These are phyloP conservation scores for Psittacula echo DNA, from an alignment of 2,797 vertebrate genomes.

Conservation along the genomic window DNA sequence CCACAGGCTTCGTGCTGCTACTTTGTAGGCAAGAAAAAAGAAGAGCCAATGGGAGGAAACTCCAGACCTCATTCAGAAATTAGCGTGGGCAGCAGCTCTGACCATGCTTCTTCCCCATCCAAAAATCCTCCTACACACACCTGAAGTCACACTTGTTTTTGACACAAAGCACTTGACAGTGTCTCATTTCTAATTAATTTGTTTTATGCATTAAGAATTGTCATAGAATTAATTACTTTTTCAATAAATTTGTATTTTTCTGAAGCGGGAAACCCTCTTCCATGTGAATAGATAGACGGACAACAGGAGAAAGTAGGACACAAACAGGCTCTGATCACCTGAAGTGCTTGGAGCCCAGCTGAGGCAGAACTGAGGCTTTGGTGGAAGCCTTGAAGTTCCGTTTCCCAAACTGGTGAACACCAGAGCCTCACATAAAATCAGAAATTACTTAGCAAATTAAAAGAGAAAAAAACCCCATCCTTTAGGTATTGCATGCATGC, in stretches of 20 bases:
- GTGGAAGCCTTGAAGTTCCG: neutral
- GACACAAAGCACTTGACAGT: neutral
- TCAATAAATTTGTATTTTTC: neutral
- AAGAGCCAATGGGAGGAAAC: neutral
- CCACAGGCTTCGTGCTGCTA: neutral
- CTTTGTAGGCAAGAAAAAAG: neutral
- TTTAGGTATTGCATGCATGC: neutral
- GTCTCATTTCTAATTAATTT: neutral
- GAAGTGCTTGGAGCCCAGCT: neutral
- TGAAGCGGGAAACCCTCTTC: neutral
- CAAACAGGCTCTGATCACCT: neutral
- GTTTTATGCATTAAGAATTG: neutral
- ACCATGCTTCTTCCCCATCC: neutral
- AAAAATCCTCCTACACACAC: neutral
- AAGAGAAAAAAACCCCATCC: neutral
- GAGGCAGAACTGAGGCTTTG: neutral
- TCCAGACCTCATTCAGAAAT: neutral
- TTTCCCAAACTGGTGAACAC: neutral
- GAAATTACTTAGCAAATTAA: neutral
- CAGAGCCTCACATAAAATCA: neutral
- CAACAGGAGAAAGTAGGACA: fast-evolving
- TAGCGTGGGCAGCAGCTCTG: neutral
- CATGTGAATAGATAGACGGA: neutral
- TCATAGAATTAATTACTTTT: neutral
- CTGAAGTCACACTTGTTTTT: neutral